phyloP scores from a whole-genome alignment of 1,140 invertebrate species.

The Eupristina koningsbergeri region DNA sequence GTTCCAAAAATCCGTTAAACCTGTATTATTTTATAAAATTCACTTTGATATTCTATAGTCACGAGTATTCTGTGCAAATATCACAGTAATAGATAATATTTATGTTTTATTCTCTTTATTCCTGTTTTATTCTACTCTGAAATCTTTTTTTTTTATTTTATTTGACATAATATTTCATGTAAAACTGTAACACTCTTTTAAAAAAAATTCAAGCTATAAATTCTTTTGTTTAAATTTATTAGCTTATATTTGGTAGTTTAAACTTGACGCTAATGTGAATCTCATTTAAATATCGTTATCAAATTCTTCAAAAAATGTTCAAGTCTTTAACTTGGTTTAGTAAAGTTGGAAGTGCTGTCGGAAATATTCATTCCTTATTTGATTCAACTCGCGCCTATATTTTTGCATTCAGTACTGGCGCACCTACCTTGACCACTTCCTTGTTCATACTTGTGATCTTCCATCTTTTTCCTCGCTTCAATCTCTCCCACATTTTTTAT shows the following conservation, averaged over 20 bases:
- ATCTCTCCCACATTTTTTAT: constrained; percentile 33
- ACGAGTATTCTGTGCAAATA: not conserved
- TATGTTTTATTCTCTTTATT: not conserved
- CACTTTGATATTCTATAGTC: not conserved
- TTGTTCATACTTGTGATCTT: constrained; percentile 44
- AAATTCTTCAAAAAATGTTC: not conserved
- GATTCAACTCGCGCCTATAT: constrained; percentile 14
- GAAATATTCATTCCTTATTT: constrained; percentile 28
- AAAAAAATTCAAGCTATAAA: too few relatives aligned
- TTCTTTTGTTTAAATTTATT: too few relatives aligned
- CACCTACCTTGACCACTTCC: constrained; percentile 27
- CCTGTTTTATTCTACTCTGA: too few relatives aligned
- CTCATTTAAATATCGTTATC: constrained; percentile 3
- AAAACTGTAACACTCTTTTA: not conserved
- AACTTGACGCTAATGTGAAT: too few relatives aligned
- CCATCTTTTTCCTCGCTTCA: constrained; percentile 41
- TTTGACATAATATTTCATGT: too few relatives aligned
- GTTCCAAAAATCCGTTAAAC: not conserved
- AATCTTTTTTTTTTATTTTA: too few relatives aligned
- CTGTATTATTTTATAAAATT: not conserved
- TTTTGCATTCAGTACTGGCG: not conserved
- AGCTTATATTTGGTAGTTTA: too few relatives aligned
- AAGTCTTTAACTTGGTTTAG: not conserved
- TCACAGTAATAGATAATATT: not conserved
- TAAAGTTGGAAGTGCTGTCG: not conserved